A percentile compares a stretch with the other conserved stretches of the same genome.
Evolutionary conservation across 2,113 vertebrate species (phyloP).

Genomic region (Blennius ocellaris): DNA sequence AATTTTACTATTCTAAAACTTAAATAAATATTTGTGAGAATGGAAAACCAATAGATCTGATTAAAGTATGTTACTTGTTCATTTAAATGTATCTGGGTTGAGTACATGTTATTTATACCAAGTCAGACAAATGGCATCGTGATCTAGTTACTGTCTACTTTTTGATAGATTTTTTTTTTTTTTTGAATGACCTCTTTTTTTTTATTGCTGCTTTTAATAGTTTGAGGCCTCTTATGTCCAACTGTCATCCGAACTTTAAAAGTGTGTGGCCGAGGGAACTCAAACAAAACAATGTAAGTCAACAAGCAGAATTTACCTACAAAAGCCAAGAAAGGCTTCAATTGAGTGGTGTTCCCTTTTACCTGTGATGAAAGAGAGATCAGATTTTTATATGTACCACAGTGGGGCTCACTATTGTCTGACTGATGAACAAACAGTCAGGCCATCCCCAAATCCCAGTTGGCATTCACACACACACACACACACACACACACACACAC

Average conservation of each 20-base stretch:
- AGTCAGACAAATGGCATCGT: background rate
- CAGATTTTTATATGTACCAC: conserved; percentile 73
- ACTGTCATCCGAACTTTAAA: background rate
- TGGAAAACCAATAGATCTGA: no score
- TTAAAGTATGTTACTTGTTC: no score
- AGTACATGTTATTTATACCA: no score
- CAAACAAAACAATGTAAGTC: conserved; percentile 1
- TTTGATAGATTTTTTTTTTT: background rate
- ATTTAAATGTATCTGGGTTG: no score
- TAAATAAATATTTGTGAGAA: no score
- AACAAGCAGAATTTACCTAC: conserved; percentile 21
- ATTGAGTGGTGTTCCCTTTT: conserved; percentile 55
- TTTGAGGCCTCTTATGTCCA: background rate
- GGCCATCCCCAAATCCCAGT: conserved; percentile 78
- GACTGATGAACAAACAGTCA: conserved; percentile 80
- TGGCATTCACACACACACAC: conserved; percentile 41
- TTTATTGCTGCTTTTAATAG: background rate
- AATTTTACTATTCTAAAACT: background rate
- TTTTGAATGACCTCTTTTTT: background rate
- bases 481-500: conserved; percentile 41
- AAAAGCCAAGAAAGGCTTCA: conserved; percentile 26
- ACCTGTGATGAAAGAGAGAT: conserved; percentile 67
- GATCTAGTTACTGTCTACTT: background rate
- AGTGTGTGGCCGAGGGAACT: no score
- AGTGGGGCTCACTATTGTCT: conserved; percentile 70